A percentile compares a stretch with the other conserved stretches of the same genome.
Conservation (phyloP, 2,888 invertebrate species). For the Polymixis flavicincta region DNA sequence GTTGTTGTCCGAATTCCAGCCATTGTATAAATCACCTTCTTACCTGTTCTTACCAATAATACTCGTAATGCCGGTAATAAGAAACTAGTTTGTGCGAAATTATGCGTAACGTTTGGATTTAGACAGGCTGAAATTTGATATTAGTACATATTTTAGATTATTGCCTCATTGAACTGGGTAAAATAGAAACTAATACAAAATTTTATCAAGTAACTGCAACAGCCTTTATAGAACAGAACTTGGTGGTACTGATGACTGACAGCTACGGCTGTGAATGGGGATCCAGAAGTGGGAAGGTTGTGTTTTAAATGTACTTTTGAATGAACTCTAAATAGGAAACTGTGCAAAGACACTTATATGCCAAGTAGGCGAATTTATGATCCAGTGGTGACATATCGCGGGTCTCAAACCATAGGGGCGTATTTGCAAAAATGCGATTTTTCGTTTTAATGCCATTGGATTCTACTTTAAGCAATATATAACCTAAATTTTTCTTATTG, state of each 20-base stretch:
- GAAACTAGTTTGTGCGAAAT: constrained; percentile 50
- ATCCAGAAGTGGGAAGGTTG: not conserved
- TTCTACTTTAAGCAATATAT: too few species aligned
- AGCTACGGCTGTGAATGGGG: not conserved
- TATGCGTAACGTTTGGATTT: constrained; percentile 48
- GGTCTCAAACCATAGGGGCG: too few species aligned
- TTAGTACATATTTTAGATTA: constrained; percentile 35
- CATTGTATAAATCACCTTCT: constrained; percentile 56
- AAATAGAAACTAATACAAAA: not conserved
- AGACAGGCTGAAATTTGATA: constrained; percentile 44
- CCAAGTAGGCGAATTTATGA: not conserved
- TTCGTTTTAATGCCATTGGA: too few species aligned
- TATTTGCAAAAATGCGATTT: too few species aligned
- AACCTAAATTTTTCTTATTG: too few species aligned
- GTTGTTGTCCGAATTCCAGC: constrained; percentile 58
- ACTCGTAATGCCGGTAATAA: constrained; percentile 47
- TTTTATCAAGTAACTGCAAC: not conserved
- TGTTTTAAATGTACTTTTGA: not conserved
- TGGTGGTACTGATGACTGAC: not conserved
- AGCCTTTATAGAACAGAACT: not conserved
- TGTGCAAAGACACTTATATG: too few species aligned
- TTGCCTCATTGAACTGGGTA: constrained; percentile 24
- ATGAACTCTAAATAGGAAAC: too few species aligned
- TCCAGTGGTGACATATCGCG: not conserved
- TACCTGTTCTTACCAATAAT: constrained; percentile 58